These are phyloP conservation scores for Indicator maculatus DNA, from an alignment of 2,113 vertebrate species.

Conservation along the genomic window DNA sequence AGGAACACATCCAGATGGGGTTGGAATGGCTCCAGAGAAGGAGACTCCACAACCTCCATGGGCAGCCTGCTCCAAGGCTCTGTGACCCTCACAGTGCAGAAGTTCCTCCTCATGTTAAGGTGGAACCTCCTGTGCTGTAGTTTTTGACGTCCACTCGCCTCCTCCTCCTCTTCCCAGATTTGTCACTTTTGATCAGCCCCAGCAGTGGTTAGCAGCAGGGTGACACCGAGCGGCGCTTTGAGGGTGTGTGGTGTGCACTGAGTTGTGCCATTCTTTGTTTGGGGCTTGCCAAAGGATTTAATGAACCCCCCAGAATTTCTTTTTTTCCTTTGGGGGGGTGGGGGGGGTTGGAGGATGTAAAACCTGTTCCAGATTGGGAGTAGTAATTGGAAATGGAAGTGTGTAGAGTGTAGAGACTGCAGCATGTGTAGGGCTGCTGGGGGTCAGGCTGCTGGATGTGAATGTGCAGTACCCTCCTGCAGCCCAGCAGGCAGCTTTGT, in stretches of 20 bases:
- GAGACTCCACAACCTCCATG: too few species aligned
- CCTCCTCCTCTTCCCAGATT: fast-evolving
- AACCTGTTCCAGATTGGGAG: not conserved
- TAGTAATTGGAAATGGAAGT: not conserved
- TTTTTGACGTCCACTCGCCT: fast-evolving
- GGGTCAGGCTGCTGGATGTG: too few species aligned
- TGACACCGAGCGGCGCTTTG: fast-evolving
- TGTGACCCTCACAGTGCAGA: too few species aligned
- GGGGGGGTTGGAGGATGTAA: not conserved
- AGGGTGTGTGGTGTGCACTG: fast-evolving
- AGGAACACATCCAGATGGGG: too few species aligned
- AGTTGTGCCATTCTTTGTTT: fast-evolving
- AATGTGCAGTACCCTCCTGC: too few species aligned
- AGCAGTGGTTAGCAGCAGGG: fast-evolving
- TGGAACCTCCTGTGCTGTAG: too few species aligned
- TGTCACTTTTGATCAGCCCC: fast-evolving
- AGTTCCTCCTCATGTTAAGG: too few species aligned
- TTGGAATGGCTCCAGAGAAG: too few species aligned
- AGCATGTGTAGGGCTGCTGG: not conserved
- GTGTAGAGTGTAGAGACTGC: not conserved
- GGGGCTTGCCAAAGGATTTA: not conserved
- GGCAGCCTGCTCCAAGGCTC: too few species aligned
- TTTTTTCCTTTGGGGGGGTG: not conserved
- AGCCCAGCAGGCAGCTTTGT: too few species aligned
- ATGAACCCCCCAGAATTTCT: too few species aligned